Evolutionary conservation across 2,888 invertebrate genomes (phyloP).

Genomic region (Rhaphigaster nebulosa): DNA sequence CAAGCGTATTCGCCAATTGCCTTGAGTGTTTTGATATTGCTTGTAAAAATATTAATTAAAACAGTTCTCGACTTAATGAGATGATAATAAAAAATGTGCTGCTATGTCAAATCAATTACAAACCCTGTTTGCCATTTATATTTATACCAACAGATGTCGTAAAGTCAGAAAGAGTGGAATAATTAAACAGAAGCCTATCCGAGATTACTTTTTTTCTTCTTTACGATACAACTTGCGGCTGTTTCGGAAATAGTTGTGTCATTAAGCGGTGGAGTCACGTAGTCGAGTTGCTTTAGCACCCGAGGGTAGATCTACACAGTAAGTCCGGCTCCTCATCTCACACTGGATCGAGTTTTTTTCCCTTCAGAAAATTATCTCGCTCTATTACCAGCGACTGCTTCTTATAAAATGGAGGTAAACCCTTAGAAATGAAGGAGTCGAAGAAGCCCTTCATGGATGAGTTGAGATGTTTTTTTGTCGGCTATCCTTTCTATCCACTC

Average conservation of each 20-base stretch:
- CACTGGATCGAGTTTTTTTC: background rate
- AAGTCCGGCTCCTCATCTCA: background rate
- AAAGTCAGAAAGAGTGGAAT: conserved; percentile 13
- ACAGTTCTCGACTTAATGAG: no score
- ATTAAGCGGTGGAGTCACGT: conserved; percentile 33
- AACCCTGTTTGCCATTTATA: background rate
- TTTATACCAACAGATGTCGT: background rate
- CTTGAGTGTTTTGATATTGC: no score
- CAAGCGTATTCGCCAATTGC: no score
- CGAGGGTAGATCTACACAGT: background rate
- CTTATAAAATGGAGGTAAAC: conserved; percentile 26
- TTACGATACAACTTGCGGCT: background rate
- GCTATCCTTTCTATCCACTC: conserved; percentile 15
- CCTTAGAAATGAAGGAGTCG: conserved; percentile 32
- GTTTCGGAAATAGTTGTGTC: background rate
- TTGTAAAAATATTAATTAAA: no score
- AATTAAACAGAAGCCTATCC: conserved; percentile 23
- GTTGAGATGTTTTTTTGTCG: conserved; percentile 16
- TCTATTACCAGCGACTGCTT: conserved; percentile 23
- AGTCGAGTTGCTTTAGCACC: background rate
- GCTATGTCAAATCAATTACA: background rate
- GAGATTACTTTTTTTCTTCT: background rate
- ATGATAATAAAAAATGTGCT: no score
- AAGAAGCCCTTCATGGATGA: conserved; percentile 32
- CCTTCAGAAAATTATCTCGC: conserved; percentile 28